phyloP scores from a whole-genome alignment of 2,113 vertebrate species.

The Carassius gibelio region DNA sequence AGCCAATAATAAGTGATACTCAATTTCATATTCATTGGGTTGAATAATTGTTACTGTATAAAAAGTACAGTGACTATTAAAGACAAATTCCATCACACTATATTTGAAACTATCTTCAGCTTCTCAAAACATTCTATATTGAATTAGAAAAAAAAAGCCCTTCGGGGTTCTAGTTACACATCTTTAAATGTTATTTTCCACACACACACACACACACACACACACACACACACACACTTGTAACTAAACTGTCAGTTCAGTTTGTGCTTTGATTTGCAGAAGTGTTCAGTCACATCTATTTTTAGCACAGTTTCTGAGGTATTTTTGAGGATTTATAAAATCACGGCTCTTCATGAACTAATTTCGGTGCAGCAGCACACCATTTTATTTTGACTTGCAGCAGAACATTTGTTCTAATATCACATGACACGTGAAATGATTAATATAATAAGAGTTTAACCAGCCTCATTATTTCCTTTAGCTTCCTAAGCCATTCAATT shows the following conservation, averaged over 20 bases:
- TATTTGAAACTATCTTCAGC: not conserved
- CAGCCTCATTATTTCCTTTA: not conserved
- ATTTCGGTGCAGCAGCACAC: not conserved
- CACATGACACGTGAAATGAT: not conserved
- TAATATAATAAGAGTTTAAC: constrained; percentile 6
- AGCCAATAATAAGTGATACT: not conserved
- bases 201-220: too few relatives aligned
- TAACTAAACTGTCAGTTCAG: not conserved
- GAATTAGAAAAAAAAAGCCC: not conserved
- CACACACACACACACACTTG: too few relatives aligned
- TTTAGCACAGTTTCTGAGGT: not conserved
- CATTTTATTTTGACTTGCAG: constrained; percentile 8
- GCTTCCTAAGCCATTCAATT: not conserved
- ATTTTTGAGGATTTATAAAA: not conserved
- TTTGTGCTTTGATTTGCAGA: not conserved
- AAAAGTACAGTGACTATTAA: not conserved
- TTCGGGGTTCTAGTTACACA: not conserved
- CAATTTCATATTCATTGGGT: not conserved
- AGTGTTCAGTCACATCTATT: not conserved
- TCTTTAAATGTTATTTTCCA: too few relatives aligned
- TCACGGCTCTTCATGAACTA: too few relatives aligned
- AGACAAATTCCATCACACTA: not conserved
- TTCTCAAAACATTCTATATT: not conserved
- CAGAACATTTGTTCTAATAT: not conserved
- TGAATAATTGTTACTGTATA: not conserved